Conservation (phyloP, 1,140 invertebrate species). For the Leptopilina boulardi region DNA sequence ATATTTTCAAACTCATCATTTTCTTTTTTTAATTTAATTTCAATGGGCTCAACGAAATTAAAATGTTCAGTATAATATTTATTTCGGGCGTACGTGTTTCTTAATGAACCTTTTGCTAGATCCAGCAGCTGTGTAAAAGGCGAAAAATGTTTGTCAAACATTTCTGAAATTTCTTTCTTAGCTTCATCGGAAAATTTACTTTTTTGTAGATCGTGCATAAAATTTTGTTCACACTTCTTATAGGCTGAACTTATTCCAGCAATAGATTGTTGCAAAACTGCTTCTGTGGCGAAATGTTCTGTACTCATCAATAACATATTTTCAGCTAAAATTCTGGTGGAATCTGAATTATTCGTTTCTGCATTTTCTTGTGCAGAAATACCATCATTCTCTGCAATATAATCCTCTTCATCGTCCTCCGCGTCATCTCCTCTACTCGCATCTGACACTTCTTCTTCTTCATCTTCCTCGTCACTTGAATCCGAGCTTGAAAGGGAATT, state of each 20-base stretch:
- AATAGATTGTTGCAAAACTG: background rate
- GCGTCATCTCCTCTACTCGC: too few species aligned
- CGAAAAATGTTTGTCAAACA: background rate
- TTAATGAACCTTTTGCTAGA: constrained; percentile 5
- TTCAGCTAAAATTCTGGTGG: background rate
- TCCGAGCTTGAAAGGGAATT: too few species aligned
- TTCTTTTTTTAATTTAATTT: constrained; percentile 43
- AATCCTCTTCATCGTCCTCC: background rate
- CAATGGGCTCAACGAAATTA: constrained; percentile 38
- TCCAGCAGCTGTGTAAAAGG: background rate
- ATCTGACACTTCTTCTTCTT: background rate
- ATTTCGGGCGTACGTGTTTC: constrained; percentile 19
- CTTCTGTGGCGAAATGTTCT: background rate
- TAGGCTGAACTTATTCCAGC: background rate
- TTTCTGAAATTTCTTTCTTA: background rate
- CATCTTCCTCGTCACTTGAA: background rate
- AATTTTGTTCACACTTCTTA: background rate
- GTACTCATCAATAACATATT: background rate
- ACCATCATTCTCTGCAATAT: background rate
- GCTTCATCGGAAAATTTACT: background rate
- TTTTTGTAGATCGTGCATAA: background rate
- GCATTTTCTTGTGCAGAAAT: background rate
- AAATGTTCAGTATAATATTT: constrained; percentile 35
- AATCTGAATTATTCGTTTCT: background rate
- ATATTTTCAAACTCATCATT: constrained; percentile 46